Percentiles rank a stretch among this genome's conserved stretches.
These are phyloP conservation scores for Brachyalestes nurse DNA, from an alignment of 2,797 vertebrate species.

Conservation along the genomic window DNA sequence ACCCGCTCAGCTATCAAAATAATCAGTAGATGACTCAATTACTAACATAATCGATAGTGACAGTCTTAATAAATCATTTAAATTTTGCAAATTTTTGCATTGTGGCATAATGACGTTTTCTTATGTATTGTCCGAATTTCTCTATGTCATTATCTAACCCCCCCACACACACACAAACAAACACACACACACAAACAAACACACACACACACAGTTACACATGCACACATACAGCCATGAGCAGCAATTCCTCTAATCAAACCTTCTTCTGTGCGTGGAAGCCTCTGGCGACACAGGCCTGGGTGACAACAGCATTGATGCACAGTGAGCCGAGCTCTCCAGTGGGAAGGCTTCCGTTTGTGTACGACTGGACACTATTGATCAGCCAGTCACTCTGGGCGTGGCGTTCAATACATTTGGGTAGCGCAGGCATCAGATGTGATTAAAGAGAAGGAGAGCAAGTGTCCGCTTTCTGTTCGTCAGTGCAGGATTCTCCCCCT, in stretches of 20 bases:
- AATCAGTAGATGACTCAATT: not conserved
- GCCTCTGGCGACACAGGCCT: slow-evolving; percentile 17
- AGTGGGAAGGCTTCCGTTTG: slow-evolving; percentile 43
- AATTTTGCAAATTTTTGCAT: too few species aligned
- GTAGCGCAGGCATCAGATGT: slow-evolving; percentile 45
- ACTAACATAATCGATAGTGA: not conserved
- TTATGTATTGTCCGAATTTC: not conserved
- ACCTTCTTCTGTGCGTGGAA: not conserved
- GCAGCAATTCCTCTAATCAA: slow-evolving; percentile 28
- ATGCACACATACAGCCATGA: not conserved
- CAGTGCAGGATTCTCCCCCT: slow-evolving; percentile 20
- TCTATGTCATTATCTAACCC: not conserved
- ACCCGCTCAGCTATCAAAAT: not conserved
- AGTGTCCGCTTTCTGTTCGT: slow-evolving; percentile 55
- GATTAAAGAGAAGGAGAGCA: slow-evolving; percentile 62
- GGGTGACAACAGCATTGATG: slow-evolving; percentile 50
- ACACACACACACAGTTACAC: not conserved
- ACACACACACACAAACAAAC: not conserved
- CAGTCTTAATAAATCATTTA: too few species aligned
- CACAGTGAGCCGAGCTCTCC: slow-evolving; percentile 42
- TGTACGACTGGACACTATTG: slow-evolving; percentile 44
- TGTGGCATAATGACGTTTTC: too few species aligned
- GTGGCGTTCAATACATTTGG: slow-evolving; percentile 57
- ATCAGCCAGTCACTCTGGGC: slow-evolving; percentile 52
- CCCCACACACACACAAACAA: not conserved